Evolutionary conservation across 2,113 vertebrate species (phyloP), one percentile per base, ranked within the genome.

Genomic region (Forbesichthys papilliferus): DNA sequence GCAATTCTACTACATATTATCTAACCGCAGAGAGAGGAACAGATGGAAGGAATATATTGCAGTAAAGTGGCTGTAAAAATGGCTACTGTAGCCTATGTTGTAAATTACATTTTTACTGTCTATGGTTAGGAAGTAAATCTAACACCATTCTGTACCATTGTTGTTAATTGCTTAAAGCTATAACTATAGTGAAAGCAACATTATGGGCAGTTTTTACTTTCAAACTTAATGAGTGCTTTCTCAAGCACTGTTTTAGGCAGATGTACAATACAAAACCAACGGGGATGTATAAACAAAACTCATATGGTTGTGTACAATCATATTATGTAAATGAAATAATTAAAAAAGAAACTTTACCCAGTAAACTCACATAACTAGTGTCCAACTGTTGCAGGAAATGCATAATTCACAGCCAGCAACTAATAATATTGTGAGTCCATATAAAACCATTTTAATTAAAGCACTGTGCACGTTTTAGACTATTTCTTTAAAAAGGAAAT

Each of bases 281-380:
- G 16, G 53, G 9, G 18, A 18, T 16, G 18, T 6, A 18, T 55
- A 9, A 5, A 20, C 9, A 55, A 20, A 54, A 59, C 11, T 14
- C 16, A 3, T 62, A 53, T 36, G 11, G 12, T 34, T 18, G 51
- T 68, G 6, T 10, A 10, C 11, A 20, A 33, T 33, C 2, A 67
- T 60, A 42, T 57, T 70, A 73, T 68, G 46, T 48, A 74, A 68
- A 77, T 77, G 1, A 56, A 18, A 5, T 67, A 36, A 74, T 70
- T 53, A 16, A 9, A 36, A 13, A 42, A 60, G 48, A 66, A 27
- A 27, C 1, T 56, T 20, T 20, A 70, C 34, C 18, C 13, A 12
- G 34, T 6, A 12, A 36, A 12, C 36, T 18, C 12, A 66, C 20
- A 27, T 60, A 65, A 56, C 27, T 27, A 27, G 27, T 27, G 27